Evolutionary conservation across 2,888 invertebrate genomes (phyloP), one percentile per base, ranked within the genome.

Genomic region (Punctoribates punctum): DNA sequence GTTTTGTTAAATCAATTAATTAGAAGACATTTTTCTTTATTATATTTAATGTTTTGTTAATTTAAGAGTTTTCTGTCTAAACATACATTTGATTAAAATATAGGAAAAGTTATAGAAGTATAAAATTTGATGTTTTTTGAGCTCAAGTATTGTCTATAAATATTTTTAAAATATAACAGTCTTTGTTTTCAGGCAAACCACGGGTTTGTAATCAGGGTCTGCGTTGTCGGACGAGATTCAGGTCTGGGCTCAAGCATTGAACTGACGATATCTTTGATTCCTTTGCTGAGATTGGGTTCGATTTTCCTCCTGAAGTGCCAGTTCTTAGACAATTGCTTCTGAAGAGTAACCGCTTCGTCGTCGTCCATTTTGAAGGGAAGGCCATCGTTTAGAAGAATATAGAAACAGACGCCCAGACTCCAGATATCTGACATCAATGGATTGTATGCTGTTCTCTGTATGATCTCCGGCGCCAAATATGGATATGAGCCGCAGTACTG

Each of bases 381-480:
- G 20, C 51, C 29, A 38, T 75, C 70, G 27, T 76, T 76, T 0
- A 76, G 17, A 1, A 60, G 9, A n/a, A 76, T 42, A 25, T 29
- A 76, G 8, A 76, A 42, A 38, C 73, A 73, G 8, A 76, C 73
- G 3, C 76, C 76, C 6, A 76, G 29, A 38, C 57, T 38, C 76
- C 76, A 76, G 6, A 73, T 60, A 20, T 76, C 76, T 9, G 76
- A 51, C 5, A n/a, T 23, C 6, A 48, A 34, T 23, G 76, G 76
- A 60, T 76, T 73, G 27, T 76, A 57, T 15, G 73, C 60, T 38
- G 4, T 27, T 20, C 62, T 13, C 23, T 20, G 27, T 8, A 76
- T 2, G 4, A 76, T 75, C 20, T 76, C 76, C 0, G 76, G 76
- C 0, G 76, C 34, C 11, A 76, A 27, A 29, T 76, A 34, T 34